phyloP scores from a whole-genome alignment of 2,888 invertebrate species.

The Hyalella azteca region DNA sequence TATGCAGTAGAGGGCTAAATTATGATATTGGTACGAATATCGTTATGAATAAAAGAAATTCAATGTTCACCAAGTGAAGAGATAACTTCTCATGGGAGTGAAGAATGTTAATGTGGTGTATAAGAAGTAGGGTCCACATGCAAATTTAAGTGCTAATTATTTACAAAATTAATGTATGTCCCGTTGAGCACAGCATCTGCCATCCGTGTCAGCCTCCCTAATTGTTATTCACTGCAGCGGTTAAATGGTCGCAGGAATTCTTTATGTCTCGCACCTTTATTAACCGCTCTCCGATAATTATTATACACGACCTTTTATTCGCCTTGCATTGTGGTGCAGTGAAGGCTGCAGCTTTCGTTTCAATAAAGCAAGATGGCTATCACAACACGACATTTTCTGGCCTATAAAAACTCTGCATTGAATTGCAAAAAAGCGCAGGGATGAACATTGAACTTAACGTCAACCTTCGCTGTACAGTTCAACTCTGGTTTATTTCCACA shows the following conservation, averaged over 20 bases:
- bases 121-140: not conserved
- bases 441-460: not conserved
- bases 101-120: not conserved
- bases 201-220: not conserved
- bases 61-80: too few species aligned
- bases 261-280: not conserved
- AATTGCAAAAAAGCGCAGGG: not conserved
- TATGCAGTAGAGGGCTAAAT: too few species aligned
- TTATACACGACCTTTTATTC: conserved; percentile 11
- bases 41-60: too few species aligned
- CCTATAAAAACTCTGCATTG: not conserved
- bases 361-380: not conserved
- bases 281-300: not conserved
- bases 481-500: not conserved
- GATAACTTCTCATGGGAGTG: not conserved
- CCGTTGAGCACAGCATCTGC: not conserved
- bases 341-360: not conserved
- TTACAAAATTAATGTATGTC: not conserved
- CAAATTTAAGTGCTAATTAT: not conserved
- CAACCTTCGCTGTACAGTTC: not conserved
- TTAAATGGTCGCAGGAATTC: not conserved
- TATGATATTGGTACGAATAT: too few species aligned
- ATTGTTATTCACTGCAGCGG: not conserved
- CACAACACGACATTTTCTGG: not conserved
- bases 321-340: not conserved